Conservation (phyloP, 2,113 vertebrate species). For the Athene noctua region DNA sequence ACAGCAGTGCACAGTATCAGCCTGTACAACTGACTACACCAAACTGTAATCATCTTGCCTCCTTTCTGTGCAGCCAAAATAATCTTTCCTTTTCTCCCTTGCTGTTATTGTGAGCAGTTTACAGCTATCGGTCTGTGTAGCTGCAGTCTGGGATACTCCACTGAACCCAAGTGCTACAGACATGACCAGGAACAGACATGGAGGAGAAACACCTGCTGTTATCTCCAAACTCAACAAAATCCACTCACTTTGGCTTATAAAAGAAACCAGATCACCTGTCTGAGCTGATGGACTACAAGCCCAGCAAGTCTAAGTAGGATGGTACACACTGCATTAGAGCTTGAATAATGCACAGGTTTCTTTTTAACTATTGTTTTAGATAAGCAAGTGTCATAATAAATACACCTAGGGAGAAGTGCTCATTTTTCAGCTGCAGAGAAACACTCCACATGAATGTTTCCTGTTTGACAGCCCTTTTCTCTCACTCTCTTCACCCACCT, state of each 20-base stretch:
- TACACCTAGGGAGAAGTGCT: background rate
- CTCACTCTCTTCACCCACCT: background rate
- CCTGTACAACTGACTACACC: background rate
- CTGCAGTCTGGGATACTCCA: background rate
- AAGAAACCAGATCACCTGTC: background rate
- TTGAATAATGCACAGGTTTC: background rate
- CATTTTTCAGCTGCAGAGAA: background rate
- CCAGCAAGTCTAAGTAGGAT: background rate
- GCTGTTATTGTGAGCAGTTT: background rate
- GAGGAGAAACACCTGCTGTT: background rate
- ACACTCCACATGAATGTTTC: background rate
- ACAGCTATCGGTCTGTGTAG: background rate
- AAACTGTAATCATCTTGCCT: background rate
- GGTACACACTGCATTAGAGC: background rate
- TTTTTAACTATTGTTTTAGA: background rate
- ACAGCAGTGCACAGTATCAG: background rate
- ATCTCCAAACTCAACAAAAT: background rate
- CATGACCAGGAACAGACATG: fast-evolving
- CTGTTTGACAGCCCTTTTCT: background rate
- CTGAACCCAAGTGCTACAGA: background rate
- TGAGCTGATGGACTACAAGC: background rate
- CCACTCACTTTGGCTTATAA: background rate
- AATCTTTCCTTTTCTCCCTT: background rate
- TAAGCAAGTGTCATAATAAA: background rate
- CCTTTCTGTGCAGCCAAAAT: background rate